These are phyloP conservation scores for Aricia agestis DNA, from an alignment of 1,140 invertebrate species.

Conservation along the genomic window DNA sequence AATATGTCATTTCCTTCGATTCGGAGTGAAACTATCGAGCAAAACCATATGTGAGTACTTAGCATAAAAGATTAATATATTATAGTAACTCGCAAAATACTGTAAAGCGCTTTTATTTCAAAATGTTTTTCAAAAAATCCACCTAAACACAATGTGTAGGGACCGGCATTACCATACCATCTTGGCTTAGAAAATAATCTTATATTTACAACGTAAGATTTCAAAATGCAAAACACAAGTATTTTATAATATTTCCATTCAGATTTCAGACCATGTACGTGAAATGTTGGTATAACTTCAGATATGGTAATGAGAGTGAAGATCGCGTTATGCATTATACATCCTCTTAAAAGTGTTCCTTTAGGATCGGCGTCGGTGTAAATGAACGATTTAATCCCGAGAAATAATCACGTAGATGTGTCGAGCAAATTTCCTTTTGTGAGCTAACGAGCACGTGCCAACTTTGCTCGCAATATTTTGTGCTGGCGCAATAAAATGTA, in stretches of 20 bases:
- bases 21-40: too few relatives aligned
- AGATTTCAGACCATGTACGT: neutral
- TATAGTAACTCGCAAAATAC: too few relatives aligned
- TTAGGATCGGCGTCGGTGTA: neutral
- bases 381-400: constrained; percentile 1
- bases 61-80: too few relatives aligned
- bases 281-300: constrained; percentile 3
- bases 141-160: too few relatives aligned
- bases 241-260: neutral
- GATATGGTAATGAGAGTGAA: neutral
- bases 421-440: constrained; percentile 3
- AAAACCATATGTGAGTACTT: too few relatives aligned
- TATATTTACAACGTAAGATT: neutral
- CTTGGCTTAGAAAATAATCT: neutral
- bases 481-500: constrained; percentile 1
- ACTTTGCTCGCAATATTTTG: neutral
- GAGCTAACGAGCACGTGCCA: neutral
- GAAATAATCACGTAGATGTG: constrained; percentile 1
- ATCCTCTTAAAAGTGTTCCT: neutral
- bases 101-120: too few relatives aligned
- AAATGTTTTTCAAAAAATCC: too few relatives aligned
- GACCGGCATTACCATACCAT: neutral
- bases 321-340: neutral
- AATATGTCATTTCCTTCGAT: too few relatives aligned
- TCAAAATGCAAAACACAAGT: neutral